Evolutionary conservation across 2,113 vertebrate genomes (phyloP), one percentile per base, ranked within the genome.

Genomic region (Oryzias celebensis): DNA sequence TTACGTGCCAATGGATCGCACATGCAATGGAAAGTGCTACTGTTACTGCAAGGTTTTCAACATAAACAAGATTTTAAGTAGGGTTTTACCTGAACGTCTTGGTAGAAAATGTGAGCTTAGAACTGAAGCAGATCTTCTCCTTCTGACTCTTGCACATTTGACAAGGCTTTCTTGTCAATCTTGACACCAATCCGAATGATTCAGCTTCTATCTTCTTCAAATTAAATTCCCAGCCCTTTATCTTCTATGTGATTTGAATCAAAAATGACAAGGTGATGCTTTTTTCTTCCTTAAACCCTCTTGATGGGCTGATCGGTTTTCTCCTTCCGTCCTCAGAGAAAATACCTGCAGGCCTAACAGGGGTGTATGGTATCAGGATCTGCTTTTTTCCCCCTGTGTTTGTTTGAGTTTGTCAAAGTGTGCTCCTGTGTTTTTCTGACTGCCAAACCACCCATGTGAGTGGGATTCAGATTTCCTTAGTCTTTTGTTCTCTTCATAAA

Each of bases 371-470:
- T 84, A 74, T 81, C 57, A 26, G 78, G 67, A 75, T 79, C 89
- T 89, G 89, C 76, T 89, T 80, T 83, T 72, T 86, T 20, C 71
- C 91, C 73, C 22, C 63, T 28, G 15, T 90, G 83, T 92, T 92
- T 92, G 89, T 91, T 91, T 92, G 81, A 86, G 75, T 85, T 86
- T 91, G 86, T 89, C 89, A 89, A 58, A 84, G 71, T 2, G 52
- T 53, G 65, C 74, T 59, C 71, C 75, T 2, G 58, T 59, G 28
- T 73, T 68, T 28, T 67, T 60, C 82, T 65, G 72, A 63, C 75
- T 58, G 62, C 68, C 69, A 7, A 22, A 51, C 53, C 28, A 0
- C 41, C 46, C 62, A 46, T 28, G 43, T 36, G 23, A 76, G 58
- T 5, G 3, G 58, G 71, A 72, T 72, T 70, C 54, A 51, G 63